phyloP scores from a whole-genome alignment of 2,888 invertebrate genomes.

The Spilosoma lubricipeda region DNA sequence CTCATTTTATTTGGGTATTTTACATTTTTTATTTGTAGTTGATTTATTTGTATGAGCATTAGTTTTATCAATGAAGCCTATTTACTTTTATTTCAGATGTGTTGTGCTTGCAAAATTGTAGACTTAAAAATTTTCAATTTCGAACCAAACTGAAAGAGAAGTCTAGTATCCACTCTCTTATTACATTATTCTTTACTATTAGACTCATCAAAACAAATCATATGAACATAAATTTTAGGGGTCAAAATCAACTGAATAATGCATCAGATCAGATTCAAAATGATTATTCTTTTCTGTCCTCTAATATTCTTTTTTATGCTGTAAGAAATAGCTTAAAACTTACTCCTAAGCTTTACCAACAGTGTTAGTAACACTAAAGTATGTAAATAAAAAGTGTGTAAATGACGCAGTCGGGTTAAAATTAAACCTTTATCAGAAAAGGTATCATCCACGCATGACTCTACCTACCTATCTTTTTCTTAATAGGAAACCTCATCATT shows the following conservation, averaged over 20 bases:
- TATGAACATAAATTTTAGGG: background rate
- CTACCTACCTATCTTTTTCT: too few relatives aligned
- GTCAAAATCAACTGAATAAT: background rate
- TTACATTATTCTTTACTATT: background rate
- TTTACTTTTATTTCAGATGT: conserved; percentile 18
- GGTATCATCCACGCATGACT: too few relatives aligned
- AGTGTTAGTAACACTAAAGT: too few relatives aligned
- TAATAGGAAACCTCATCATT: background rate
- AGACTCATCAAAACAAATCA: background rate
- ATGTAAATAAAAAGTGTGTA: too few relatives aligned
- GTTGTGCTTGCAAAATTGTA: background rate
- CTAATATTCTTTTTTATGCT: too few relatives aligned
- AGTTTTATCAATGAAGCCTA: conserved; percentile 45
- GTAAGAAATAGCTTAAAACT: too few relatives aligned
- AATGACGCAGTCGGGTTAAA: too few relatives aligned
- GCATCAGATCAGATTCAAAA: background rate
- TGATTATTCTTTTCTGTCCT: background rate
- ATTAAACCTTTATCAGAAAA: too few relatives aligned
- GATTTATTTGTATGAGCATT: conserved; percentile 48
- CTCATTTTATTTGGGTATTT: conserved; percentile 50
- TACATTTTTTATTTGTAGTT: conserved; percentile 31
- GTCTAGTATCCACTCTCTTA: background rate
- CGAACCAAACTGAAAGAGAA: background rate
- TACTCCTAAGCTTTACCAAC: too few relatives aligned
- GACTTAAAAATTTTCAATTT: background rate